phyloP scores from a whole-genome alignment of 2,797 vertebrate genomes.

The Thunnus albacares region DNA sequence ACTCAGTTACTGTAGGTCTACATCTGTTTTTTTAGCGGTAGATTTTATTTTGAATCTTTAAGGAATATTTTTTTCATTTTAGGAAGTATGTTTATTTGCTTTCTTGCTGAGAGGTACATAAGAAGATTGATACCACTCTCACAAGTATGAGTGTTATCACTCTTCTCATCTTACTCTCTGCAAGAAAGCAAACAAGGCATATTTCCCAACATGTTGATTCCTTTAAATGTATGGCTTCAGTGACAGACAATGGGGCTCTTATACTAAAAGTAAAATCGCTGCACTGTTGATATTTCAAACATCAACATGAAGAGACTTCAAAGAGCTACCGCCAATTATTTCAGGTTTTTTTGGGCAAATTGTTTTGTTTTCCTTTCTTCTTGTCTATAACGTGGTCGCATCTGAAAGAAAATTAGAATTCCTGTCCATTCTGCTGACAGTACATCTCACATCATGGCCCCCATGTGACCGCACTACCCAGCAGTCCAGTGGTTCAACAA shows the following conservation, averaged over 20 bases:
- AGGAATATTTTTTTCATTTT: not conserved
- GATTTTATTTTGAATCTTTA: not conserved
- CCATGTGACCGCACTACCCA: conserved; percentile 9
- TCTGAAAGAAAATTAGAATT: conserved; percentile 20
- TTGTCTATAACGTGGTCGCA: not conserved
- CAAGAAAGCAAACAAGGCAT: conserved; percentile 6
- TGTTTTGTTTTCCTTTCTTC: not conserved
- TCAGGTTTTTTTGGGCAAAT: not conserved
- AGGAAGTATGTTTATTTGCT: too few species aligned
- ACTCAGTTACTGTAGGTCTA: not conserved
- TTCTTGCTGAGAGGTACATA: too few species aligned
- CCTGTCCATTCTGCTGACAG: conserved; percentile 29
- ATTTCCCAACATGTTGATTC: not conserved
- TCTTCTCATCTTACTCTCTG: not conserved
- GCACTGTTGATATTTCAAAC: conserved; percentile 18
- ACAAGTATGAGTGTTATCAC: not conserved
- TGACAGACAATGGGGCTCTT: not conserved
- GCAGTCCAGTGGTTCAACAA: conserved; percentile 25
- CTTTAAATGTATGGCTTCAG: conserved; percentile 6
- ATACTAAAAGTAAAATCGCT: not conserved
- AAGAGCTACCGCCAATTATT: not conserved
- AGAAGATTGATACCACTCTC: too few species aligned
- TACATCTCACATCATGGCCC: conserved; percentile 17
- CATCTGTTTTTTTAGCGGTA: not conserved
- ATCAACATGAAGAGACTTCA: conserved; percentile 5